phyloP scores from a whole-genome alignment of 2,797 vertebrate genomes.

The Manis javanica region DNA sequence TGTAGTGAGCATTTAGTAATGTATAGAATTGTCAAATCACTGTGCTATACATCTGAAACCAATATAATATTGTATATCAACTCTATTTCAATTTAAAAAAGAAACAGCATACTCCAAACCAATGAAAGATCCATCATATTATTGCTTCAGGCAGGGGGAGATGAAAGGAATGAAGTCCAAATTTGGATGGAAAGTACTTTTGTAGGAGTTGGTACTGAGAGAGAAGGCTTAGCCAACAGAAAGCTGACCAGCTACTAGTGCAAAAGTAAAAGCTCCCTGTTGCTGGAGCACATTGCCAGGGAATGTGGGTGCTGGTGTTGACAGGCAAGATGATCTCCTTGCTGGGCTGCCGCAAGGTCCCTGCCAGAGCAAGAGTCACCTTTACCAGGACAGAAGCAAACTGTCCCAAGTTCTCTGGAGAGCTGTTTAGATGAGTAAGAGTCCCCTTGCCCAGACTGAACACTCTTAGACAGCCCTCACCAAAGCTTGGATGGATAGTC shows the following conservation, averaged over 20 bases:
- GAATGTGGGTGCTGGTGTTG: neutral
- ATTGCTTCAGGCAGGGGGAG: neutral
- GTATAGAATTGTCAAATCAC: no score
- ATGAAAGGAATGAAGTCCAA: neutral
- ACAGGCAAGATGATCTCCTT: neutral
- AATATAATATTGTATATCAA: no score
- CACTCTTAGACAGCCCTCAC: neutral
- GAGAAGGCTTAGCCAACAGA: neutral
- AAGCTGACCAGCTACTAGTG: neutral
- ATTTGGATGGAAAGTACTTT: neutral
- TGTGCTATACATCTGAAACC: no score
- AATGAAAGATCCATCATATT: neutral
- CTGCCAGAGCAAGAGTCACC: neutral
- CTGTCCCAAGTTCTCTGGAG: neutral
- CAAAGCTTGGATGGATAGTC: neutral
- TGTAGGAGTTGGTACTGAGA: neutral
- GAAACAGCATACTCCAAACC: neutral
- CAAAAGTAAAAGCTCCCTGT: neutral
- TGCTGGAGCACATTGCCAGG: neutral
- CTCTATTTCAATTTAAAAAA: neutral
- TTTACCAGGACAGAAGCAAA: neutral
- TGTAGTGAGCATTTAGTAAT: no score
- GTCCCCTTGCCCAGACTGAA: neutral
- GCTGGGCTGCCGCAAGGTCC: neutral
- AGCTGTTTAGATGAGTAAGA: neutral